Percentiles rank a stretch among this genome's conserved stretches.
Conservation (phyloP, 2,888 invertebrate species). For the Polymixis lichenea region DNA sequence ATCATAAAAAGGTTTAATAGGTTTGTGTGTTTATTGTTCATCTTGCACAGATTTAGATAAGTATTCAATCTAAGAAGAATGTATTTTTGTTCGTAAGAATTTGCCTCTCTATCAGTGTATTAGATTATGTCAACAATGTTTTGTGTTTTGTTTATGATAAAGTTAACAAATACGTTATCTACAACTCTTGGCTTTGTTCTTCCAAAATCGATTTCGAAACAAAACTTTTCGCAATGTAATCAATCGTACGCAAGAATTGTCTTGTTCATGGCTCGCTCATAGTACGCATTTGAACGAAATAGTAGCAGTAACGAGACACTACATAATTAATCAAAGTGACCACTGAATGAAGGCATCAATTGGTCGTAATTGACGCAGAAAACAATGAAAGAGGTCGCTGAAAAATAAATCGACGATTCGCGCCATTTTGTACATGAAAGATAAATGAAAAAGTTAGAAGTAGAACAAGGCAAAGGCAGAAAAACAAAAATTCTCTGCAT, state of each 20-base stretch:
- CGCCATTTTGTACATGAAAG: conserved; percentile 59
- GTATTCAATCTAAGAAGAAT: background rate
- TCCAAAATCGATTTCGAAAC: conserved; percentile 30
- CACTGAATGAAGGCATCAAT: conserved; percentile 80
- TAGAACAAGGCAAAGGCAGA: conserved; percentile 47
- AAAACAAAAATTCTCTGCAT: conserved; percentile 41
- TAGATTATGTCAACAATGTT: conserved; percentile 34
- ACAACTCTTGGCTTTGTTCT: conserved; percentile 27
- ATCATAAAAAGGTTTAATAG: background rate
- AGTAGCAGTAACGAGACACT: conserved; percentile 65
- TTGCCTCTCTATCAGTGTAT: background rate
- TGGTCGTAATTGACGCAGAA: conserved; percentile 82
- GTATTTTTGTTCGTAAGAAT: background rate
- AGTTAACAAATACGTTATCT: conserved; percentile 21
- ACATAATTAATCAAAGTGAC: conserved; percentile 76
- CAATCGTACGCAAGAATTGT: conserved; percentile 14
- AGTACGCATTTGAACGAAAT: conserved; percentile 61
- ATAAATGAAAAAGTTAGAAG: conserved; percentile 63
- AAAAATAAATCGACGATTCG: conserved; percentile 63
- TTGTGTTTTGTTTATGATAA: conserved; percentile 54
- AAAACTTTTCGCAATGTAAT: conserved; percentile 23
- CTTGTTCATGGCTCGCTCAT: conserved; percentile 8
- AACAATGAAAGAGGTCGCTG: conserved; percentile 74
- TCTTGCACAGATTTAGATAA: background rate
- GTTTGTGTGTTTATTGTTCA: background rate